These are phyloP conservation scores for Gadus macrocephalus DNA, from an alignment of 2,113 vertebrate species.

Conservation along the genomic window DNA sequence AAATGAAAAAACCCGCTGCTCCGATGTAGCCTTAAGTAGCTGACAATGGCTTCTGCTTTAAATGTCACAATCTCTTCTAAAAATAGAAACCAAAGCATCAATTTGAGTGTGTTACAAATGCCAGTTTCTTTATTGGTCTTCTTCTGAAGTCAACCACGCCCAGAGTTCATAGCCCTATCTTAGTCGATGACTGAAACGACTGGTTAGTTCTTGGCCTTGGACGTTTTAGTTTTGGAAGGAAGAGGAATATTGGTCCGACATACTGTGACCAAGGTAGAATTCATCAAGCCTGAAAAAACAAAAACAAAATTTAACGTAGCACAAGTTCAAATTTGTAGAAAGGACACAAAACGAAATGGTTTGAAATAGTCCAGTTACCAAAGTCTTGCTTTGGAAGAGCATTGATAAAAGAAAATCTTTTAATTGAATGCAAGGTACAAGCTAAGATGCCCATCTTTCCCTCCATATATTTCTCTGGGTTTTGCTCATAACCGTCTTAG, in stretches of 20 bases:
- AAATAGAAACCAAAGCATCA: slow-evolving; percentile 58
- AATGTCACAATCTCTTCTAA: slow-evolving; percentile 47
- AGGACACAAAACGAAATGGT: neutral
- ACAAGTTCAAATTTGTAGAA: neutral
- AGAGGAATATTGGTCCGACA: neutral
- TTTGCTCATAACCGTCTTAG: too few relatives aligned
- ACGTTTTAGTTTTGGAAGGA: neutral
- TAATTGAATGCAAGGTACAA: too few relatives aligned
- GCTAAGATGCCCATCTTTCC: too few relatives aligned
- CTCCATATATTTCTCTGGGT: too few relatives aligned
- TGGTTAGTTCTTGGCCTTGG: slow-evolving; percentile 12
- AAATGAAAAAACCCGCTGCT: slow-evolving; percentile 24
- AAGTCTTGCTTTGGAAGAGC: too few relatives aligned
- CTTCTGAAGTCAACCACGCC: slow-evolving; percentile 50
- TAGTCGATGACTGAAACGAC: slow-evolving; percentile 41
- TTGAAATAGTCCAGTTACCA: too few relatives aligned
- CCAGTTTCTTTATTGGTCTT: slow-evolving; percentile 25
- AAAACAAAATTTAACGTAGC: neutral
- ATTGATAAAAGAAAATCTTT: too few relatives aligned
- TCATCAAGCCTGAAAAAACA: neutral
- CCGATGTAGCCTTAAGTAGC: slow-evolving; percentile 35
- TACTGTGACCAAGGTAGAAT: neutral
- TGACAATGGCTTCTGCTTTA: slow-evolving; percentile 34
- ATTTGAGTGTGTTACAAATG: slow-evolving; percentile 55
- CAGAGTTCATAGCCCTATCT: slow-evolving; percentile 53